Percentiles rank a stretch among this genome's conserved stretches.
Conservation (phyloP, 2,797 vertebrate genomes). For the Myioborus miniatus region DNA sequence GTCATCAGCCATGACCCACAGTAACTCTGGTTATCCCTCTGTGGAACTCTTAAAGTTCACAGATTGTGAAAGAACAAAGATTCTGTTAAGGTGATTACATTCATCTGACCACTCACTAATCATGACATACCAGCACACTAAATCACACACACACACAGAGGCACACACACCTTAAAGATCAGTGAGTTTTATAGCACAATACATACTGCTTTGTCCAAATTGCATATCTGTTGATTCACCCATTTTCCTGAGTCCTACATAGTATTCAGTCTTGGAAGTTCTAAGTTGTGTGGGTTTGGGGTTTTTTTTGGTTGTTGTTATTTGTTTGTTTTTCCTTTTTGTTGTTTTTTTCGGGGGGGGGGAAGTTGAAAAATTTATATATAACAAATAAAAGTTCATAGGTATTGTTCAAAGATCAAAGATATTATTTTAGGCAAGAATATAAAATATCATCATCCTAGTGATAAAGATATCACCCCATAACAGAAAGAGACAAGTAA, state of each 20-base stretch:
- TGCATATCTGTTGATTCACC: not conserved
- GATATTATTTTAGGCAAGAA: constrained; percentile 36
- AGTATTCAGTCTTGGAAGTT: not conserved
- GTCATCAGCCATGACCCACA: not conserved
- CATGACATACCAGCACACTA: not conserved
- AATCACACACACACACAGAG: not conserved
- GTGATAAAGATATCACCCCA: not conserved
- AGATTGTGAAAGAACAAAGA: not conserved
- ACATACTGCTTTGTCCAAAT: not conserved
- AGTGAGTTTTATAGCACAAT: not conserved
- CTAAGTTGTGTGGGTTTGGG: not conserved
- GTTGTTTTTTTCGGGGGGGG: fast-evolving
- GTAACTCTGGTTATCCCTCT: not conserved
- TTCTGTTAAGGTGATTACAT: not conserved
- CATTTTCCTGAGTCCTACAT: not conserved
- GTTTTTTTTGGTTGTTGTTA: not conserved
- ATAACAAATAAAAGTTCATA: not conserved
- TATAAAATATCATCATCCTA: not conserved
- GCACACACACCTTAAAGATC: not conserved
- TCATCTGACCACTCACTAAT: not conserved
- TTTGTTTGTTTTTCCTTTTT: not conserved
- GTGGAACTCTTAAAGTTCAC: not conserved
- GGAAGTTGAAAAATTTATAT: not conserved
- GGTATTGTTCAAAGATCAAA: not conserved
- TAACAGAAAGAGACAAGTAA: constrained; percentile 20